phyloP scores from a whole-genome alignment of 2,113 vertebrate species.

The Ceyx margarethae region DNA sequence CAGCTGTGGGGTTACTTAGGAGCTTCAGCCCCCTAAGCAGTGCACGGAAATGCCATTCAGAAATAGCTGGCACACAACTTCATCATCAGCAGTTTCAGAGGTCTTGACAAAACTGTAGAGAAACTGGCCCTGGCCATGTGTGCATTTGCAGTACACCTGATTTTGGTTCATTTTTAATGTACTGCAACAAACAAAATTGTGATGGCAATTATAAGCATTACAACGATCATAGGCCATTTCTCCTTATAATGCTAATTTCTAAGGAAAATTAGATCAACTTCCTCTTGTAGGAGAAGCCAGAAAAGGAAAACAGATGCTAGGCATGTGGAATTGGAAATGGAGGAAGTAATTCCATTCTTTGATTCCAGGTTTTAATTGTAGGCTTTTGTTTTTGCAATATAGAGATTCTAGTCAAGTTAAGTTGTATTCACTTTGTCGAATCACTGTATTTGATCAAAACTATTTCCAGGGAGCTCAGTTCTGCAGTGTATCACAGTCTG shows the following conservation, averaged over 20 bases:
- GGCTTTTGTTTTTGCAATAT: neutral
- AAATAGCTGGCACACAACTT: neutral
- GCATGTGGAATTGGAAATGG: neutral
- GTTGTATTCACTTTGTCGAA: neutral
- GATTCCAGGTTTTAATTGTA: neutral
- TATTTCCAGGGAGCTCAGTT: neutral
- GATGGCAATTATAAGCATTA: neutral
- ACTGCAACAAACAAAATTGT: neutral
- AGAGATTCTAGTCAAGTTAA: neutral
- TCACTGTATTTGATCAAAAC: fast-evolving
- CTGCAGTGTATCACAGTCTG: neutral
- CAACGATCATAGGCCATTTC: neutral
- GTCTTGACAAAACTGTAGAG: neutral
- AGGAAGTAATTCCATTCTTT: constrained; percentile 11
- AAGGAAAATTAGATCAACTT: constrained; percentile 54
- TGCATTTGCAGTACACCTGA: neutral
- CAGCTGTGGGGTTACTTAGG: neutral
- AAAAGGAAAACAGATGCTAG: constrained; percentile 14
- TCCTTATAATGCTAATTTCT: constrained; percentile 9
- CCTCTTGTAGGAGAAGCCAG: constrained; percentile 4
- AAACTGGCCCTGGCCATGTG: fast-evolving
- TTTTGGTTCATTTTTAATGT: neutral
- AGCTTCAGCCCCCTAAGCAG: neutral
- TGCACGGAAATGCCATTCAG: neutral
- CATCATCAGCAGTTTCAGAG: neutral